Base-by-base conservation (phyloP, 1,140 invertebrate species). In the Lepidostoma basale region DNA sequence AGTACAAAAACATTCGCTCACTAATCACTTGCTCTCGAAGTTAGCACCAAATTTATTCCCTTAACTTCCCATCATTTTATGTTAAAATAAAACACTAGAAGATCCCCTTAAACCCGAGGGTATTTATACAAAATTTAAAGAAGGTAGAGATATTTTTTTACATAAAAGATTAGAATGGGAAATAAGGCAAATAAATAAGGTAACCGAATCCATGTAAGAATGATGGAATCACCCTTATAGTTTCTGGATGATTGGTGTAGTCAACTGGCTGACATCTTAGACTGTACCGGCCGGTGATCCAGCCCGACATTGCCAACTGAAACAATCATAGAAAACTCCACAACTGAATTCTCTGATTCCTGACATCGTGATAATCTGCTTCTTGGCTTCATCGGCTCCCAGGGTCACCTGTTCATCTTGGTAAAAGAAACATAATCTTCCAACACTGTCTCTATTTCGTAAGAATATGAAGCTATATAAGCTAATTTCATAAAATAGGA, bases 211-310 rank as follows among this genome's bases (percentile, higher is more conserved):
- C 39, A 22, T 40, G 39, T 42, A 60, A 42, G 56, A 42, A 60
- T 56, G 39, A 60, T 60, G 26, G 49, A 73, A 63, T 73, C 87
- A 97, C 95, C 89, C 93, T 90, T 84, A 95, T 85, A 80, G 93
- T 93, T 87, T 90, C 88, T 78, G 92, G 91, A 85, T 90, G 88
- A 83, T 93, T 88, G 76, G 90, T 91, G 88, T 97, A 95, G 86
- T 95, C 92, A 81, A 98, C 93, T 73, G 94, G 93, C 85, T 98
- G 94, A 88, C 96, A 98, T 80, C 88, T 89, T 86, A 93, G 92
- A 84, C 89, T 97, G 89, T 97, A 98, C 79, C 91, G 89, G 78
- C 91, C 89, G 86, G 95, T 89, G 85, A 92, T 87, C 91, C 92
- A 94, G 82, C 92, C 92, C 76, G 88, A 87, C 82, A 88, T 86